These are phyloP conservation scores for Schizotus pectinicornis DNA, from an alignment of 2,888 invertebrate genomes.

Conservation along the genomic window DNA sequence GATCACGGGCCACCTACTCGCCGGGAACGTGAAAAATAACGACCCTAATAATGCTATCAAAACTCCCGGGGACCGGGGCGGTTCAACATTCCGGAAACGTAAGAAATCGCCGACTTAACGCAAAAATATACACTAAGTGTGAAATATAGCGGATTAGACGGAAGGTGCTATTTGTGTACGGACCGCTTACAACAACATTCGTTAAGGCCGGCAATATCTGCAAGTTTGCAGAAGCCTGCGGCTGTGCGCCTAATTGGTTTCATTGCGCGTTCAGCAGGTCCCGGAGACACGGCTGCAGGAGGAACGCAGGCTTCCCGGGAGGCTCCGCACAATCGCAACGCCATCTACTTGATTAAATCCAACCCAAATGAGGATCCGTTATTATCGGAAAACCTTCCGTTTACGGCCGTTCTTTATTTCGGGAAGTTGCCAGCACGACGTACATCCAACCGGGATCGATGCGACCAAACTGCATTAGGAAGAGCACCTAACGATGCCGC, in stretches of 20 bases:
- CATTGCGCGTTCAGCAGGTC: constrained; percentile 49
- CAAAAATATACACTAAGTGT: constrained; percentile 42
- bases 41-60: constrained; percentile 55
- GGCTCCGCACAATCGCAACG: background rate
- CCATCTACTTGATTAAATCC: constrained; percentile 13
- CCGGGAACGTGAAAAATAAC: constrained; percentile 53
- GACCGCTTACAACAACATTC: constrained; percentile 32
- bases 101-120: constrained; percentile 40
- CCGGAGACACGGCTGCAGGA: constrained; percentile 14
- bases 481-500: no score
- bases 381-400: background rate
- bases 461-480: no score
- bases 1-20: constrained; percentile 27
- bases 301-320: constrained; percentile 4
- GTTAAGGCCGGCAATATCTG: constrained; percentile 32
- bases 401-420: no score
- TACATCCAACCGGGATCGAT: no score
- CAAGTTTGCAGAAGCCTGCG: constrained; percentile 26
- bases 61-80: no score
- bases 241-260: constrained; percentile 47
- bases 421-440: no score
- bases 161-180: constrained; percentile 30
- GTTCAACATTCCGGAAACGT: constrained; percentile 7
- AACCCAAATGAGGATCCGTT: background rate
- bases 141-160: constrained; percentile 43